Evolutionary conservation across 2,888 invertebrate genomes (phyloP).

Genomic region (Aphrophora alni): DNA sequence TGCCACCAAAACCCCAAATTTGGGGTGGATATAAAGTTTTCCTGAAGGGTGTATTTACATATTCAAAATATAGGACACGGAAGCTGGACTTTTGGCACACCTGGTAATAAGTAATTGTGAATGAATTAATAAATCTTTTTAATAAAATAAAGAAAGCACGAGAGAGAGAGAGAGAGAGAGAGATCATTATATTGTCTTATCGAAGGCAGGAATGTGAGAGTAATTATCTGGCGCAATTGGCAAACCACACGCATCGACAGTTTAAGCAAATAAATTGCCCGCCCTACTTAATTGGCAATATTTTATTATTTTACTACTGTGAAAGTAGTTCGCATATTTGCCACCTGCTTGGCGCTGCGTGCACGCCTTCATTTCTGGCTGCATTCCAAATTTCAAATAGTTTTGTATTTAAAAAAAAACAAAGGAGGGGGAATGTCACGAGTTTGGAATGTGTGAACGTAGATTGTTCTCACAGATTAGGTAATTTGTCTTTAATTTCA

Average conservation of each 20-base stretch:
- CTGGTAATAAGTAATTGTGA: no score
- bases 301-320: neutral
- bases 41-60: no score
- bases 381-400: neutral
- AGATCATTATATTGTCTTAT: neutral
- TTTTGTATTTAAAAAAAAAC: neutral
- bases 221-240: neutral
- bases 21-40: no score
- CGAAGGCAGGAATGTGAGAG: neutral
- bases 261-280: neutral
- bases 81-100: no score
- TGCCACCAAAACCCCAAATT: no score
- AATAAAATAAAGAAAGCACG: neutral
- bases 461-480: neutral
- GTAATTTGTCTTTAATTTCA: no score
- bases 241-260: neutral
- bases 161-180: neutral
- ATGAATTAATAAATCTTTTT: neutral
- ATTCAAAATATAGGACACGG: no score
- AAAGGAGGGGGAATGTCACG: neutral
- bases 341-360: neutral
- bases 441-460: neutral
- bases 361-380: neutral
- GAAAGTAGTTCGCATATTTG: slow-evolving; percentile 5
- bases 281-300: slow-evolving; percentile 2